phyloP scores from a whole-genome alignment of 2,797 vertebrate genomes.

The Aphelocoma californica region DNA sequence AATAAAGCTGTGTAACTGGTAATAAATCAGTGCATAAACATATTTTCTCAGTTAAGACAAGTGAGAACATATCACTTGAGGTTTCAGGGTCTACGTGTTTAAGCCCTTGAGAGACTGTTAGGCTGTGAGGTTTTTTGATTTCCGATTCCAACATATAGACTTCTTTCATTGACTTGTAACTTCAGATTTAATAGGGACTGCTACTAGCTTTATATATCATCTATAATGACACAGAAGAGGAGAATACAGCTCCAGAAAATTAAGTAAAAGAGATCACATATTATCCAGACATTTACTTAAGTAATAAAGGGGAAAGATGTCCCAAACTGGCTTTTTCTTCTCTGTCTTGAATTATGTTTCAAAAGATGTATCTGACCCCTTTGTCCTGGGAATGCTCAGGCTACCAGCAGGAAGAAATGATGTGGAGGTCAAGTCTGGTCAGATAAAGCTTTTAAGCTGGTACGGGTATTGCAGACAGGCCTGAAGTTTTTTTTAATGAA shows the following conservation, averaged over 20 bases:
- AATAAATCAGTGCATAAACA: neutral
- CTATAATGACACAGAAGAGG: neutral
- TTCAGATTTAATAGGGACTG: neutral
- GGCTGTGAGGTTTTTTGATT: neutral
- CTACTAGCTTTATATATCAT: neutral
- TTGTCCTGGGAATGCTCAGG: neutral
- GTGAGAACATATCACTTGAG: slow-evolving; percentile 11
- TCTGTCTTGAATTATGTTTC: neutral
- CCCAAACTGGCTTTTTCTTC: neutral
- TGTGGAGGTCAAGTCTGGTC: neutral
- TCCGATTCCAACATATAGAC: neutral
- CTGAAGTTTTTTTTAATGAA: neutral
- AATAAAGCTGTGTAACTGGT: neutral
- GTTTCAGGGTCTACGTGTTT: neutral
- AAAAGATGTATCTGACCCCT: neutral
- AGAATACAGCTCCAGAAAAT: neutral
- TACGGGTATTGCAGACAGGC: neutral
- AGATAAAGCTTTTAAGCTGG: neutral
- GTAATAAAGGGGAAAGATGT: neutral
- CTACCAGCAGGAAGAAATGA: neutral
- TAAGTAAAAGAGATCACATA: neutral
- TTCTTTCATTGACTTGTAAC: neutral
- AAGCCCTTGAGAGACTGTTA: neutral
- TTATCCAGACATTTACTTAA: neutral
- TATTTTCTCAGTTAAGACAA: slow-evolving; percentile 34